phyloP scores from a whole-genome alignment of 1,140 invertebrate species.

The Arctopsyche grandis region DNA sequence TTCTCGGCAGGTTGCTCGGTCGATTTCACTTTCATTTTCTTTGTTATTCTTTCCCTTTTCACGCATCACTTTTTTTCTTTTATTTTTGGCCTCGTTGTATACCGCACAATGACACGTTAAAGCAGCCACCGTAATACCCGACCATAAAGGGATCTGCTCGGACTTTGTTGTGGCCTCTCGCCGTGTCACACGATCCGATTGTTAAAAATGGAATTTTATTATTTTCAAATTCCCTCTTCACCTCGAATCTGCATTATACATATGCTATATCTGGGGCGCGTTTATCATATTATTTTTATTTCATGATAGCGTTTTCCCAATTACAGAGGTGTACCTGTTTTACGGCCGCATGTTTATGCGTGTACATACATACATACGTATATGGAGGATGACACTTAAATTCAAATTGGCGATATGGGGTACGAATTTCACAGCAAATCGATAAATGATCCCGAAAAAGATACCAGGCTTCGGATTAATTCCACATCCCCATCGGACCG shows the following conservation, averaged over 20 bases:
- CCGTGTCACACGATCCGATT: slow-evolving; percentile 36
- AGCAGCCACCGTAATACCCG: slow-evolving; percentile 42
- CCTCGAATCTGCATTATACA: neutral
- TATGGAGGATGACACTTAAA: slow-evolving; percentile 13
- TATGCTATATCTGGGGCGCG: neutral
- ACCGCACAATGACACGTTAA: slow-evolving; percentile 35
- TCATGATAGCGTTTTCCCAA: neutral
- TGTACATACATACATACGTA: neutral
- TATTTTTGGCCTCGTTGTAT: slow-evolving; percentile 34
- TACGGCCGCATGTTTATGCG: neutral
- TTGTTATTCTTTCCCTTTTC: slow-evolving; percentile 26
- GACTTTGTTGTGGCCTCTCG: slow-evolving; percentile 24
- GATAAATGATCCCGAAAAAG: slow-evolving; percentile 22
- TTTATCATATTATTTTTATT: neutral
- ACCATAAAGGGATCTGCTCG: slow-evolving; percentile 33
- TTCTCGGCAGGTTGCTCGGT: slow-evolving; percentile 18
- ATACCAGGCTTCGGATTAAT: slow-evolving; percentile 3
- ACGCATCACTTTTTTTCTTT: slow-evolving; percentile 30
- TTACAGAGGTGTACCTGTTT: neutral
- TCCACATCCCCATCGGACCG: slow-evolving; percentile 12
- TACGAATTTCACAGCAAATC: neutral
- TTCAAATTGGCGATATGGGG: neutral
- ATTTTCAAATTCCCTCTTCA: neutral
- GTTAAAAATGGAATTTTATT: slow-evolving; percentile 25
- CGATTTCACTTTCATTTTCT: slow-evolving; percentile 35